Percentiles rank a stretch among this genome's conserved stretches.
phyloP scores from a whole-genome alignment of 2,113 vertebrate species.

The Arenaria interpres region DNA sequence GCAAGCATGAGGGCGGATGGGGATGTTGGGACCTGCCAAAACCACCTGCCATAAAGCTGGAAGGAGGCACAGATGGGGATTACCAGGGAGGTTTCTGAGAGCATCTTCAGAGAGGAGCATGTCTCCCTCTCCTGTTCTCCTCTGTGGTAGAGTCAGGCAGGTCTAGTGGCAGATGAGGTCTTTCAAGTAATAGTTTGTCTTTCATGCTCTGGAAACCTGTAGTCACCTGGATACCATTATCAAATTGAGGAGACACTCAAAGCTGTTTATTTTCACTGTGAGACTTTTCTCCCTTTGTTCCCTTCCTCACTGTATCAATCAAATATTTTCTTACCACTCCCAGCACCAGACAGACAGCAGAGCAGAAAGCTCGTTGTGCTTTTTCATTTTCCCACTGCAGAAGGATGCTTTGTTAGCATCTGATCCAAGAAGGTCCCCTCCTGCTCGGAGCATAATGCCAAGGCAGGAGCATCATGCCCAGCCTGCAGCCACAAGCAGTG shows the following conservation, averaged over 20 bases:
- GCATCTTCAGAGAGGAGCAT: not conserved
- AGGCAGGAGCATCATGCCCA: not conserved
- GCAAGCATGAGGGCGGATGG: not conserved
- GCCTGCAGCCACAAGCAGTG: rapidly evolving
- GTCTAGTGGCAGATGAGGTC: not conserved
- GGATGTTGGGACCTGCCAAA: not conserved
- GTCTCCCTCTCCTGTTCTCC: slow-evolving; percentile 16
- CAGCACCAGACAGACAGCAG: not conserved
- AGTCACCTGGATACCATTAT: not conserved
- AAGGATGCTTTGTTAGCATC: not conserved
- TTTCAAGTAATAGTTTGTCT: not conserved
- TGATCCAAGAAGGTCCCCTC: not conserved
- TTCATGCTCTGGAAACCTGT: not conserved
- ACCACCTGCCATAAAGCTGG: not conserved
- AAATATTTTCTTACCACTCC: not conserved
- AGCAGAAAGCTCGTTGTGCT: not conserved
- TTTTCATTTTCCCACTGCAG: not conserved
- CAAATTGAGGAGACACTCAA: not conserved
- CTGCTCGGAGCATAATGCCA: rapidly evolving
- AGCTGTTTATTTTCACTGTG: not conserved
- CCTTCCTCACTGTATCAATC: not conserved
- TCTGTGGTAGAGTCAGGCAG: not conserved
- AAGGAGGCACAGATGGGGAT: not conserved
- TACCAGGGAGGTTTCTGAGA: not conserved
- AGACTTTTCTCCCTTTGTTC: not conserved